Conservation (phyloP, 2,113 vertebrate species). For the Rhinopithecus roxellana region DNA sequence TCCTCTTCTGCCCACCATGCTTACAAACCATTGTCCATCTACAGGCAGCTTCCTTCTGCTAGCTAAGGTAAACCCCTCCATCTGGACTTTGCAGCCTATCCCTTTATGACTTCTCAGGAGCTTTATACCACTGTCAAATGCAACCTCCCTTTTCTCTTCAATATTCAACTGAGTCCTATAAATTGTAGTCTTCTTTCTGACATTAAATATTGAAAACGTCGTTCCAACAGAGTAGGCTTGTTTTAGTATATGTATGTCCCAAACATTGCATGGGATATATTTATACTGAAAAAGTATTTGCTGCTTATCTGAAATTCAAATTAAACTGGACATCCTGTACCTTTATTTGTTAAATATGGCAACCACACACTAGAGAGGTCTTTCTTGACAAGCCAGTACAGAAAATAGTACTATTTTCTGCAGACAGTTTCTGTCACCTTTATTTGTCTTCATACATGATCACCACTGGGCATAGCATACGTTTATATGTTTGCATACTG, state of each 20-base stretch:
- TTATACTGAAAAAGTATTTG: background rate
- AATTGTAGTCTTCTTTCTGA: background rate
- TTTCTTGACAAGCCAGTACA: background rate
- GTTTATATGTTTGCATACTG: background rate
- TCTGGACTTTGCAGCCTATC: background rate
- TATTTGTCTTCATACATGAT: background rate
- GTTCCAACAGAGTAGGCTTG: background rate
- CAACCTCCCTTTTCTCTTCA: background rate
- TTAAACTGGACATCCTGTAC: background rate
- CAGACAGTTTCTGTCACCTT: background rate
- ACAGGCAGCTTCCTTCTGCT: background rate
- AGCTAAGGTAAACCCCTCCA: background rate
- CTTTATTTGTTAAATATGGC: constrained; percentile 15
- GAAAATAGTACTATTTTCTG: background rate
- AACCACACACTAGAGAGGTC: background rate
- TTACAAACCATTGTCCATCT: background rate
- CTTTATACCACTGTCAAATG: background rate
- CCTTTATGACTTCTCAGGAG: background rate
- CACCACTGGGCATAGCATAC: background rate
- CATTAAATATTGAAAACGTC: constrained; percentile 12
- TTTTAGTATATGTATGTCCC: background rate
- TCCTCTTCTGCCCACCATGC: background rate
- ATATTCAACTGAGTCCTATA: background rate
- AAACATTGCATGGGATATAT: background rate
- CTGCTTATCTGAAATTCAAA: background rate